Base-by-base conservation (phyloP, 2,888 invertebrate genomes). In the Sympetrum striolatum region DNA sequence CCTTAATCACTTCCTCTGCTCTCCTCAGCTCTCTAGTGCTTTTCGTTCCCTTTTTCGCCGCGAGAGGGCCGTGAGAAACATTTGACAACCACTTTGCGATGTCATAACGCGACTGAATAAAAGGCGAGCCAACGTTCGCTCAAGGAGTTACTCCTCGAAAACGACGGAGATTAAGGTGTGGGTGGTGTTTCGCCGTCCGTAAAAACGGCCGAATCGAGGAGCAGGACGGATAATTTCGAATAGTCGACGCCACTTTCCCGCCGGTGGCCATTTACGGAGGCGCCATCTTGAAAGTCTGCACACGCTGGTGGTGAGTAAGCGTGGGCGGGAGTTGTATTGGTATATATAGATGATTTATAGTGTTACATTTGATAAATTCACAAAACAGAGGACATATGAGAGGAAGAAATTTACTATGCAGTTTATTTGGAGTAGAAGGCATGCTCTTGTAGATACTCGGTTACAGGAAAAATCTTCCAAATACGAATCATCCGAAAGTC, bases 51-150 rank as follows among this genome's bases (percentile, higher is more conserved):
- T 64, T 86, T 86, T 37, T 31, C 37, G 64, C 60, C 60, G 22
- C 1, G 39, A 64, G 86, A 60, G 73, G 73, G 73, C 53, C 31
- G 73, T 31, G 73, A 31, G 64, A 64, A 86, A 86, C 86, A n/a
- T 58, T 86, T 86, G 86, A 86, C 86, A 86, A 86, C 86, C 86
- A 86, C 86, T 86, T 53, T 64, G 37, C 60, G 12, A 37, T 39
- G 31, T 64, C 86, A 64, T 64, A n/a, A 37, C 37, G 35, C 60
- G 60, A 39, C 60, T n/a, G 86, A 86, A 86, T 86, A 39, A 86
- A 86, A 86, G 35, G 82, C 58, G 58, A 82, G 35, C 58, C 53
- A 31, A 53, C 58, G 58, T 35, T 82, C 82, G 18, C 53, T 25
- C 8, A 10, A 18, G 12, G 35, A 31, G 58, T 25, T 53, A 35